Percentiles rank a stretch among this genome's conserved stretches.
phyloP scores from a whole-genome alignment of 2,888 invertebrate species.

The Hypomecis punctinalis region DNA sequence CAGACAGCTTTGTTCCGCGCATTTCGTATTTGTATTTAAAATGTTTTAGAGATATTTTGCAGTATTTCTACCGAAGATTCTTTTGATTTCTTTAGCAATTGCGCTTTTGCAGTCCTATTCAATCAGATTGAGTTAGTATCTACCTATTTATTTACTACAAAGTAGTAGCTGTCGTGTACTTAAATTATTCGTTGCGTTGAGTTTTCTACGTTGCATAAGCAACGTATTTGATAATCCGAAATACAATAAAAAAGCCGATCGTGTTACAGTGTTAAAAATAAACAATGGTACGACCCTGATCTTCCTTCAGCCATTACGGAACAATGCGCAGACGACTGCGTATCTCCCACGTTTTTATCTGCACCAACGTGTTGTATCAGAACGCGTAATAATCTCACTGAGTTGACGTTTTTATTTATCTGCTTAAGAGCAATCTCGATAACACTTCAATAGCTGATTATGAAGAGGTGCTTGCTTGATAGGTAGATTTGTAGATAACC shows the following conservation, averaged over 20 bases:
- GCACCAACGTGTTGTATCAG: slow-evolving; percentile 8
- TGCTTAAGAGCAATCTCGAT: not conserved
- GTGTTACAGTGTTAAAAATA: not conserved
- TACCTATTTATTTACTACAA: too few relatives aligned
- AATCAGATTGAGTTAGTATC: too few relatives aligned
- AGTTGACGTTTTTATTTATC: slow-evolving; percentile 1
- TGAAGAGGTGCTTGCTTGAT: too few relatives aligned
- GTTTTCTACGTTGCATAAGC: not conserved
- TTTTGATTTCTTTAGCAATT: too few relatives aligned
- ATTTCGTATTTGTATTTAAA: too few relatives aligned
- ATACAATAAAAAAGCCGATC: not conserved
- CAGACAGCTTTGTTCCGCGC: too few relatives aligned
- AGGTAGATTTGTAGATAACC: too few relatives aligned
- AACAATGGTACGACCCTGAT: slow-evolving; percentile 7
- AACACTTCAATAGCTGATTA: too few relatives aligned
- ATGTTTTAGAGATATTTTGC: too few relatives aligned
- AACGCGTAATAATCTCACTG: slow-evolving; percentile 6
- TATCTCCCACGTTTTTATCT: slow-evolving; percentile 20
- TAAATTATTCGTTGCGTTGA: not conserved
- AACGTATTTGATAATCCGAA: not conserved
- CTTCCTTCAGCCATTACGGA: slow-evolving; percentile 7
- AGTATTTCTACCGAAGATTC: too few relatives aligned
- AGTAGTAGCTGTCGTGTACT: too few relatives aligned
- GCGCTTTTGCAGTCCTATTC: too few relatives aligned
- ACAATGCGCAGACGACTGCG: slow-evolving; percentile 13